A percentile compares a stretch with the other conserved stretches of the same genome.
Conservation (phyloP, 2,113 vertebrate genomes). For the Octodon degus region DNA sequence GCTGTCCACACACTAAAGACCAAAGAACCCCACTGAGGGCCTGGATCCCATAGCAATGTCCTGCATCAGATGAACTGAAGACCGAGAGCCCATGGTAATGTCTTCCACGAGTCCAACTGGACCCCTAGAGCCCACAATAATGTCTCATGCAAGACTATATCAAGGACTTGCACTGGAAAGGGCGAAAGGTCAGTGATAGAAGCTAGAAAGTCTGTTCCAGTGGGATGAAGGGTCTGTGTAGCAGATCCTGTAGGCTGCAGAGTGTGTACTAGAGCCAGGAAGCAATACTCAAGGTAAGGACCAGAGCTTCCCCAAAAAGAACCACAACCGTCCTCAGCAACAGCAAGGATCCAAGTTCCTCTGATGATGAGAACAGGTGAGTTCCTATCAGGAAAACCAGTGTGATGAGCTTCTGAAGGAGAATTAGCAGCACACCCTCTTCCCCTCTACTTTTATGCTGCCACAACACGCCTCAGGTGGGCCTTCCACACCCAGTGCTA, state of each 20-base stretch:
- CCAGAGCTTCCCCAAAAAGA: background rate
- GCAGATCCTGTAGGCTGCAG: background rate
- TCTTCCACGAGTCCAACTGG: background rate
- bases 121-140: background rate
- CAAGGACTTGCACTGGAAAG: background rate
- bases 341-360: background rate
- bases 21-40: background rate
- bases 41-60: background rate
- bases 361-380: background rate
- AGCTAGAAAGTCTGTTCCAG: too few species aligned
- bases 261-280: background rate
- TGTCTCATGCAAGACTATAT: background rate
- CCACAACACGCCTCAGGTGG: background rate
- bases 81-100: background rate
- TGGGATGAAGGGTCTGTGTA: background rate
- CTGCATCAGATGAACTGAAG: background rate
- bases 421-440: background rate
- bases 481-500: background rate
- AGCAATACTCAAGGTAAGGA: background rate
- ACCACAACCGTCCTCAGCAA: background rate
- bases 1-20: background rate
- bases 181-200: background rate
- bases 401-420: background rate
- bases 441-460: background rate
- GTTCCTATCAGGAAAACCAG: background rate